These are phyloP conservation scores for Piaya cayana DNA, from an alignment of 2,113 vertebrate species.

Conservation along the genomic window DNA sequence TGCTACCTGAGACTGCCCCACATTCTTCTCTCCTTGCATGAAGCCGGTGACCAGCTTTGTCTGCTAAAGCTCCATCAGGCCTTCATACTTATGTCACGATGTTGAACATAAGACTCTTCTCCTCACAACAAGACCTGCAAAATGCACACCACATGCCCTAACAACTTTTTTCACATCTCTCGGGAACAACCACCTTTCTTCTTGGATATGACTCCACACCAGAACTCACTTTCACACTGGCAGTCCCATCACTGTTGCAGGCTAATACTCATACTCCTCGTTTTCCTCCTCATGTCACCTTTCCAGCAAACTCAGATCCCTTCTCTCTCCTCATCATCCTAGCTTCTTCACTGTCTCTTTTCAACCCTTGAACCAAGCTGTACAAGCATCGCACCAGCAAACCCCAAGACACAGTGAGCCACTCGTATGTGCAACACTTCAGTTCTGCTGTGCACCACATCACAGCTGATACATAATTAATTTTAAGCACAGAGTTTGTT, in stretches of 20 bases:
- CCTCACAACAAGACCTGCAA: background rate
- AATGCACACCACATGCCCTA: background rate
- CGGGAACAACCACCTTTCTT: background rate
- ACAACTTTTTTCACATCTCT: background rate
- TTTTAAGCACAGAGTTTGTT: background rate
- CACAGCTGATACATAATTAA: background rate
- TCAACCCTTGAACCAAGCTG: background rate
- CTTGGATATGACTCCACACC: background rate
- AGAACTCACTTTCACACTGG: rapidly evolving
- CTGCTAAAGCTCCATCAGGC: background rate
- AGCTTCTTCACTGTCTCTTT: background rate
- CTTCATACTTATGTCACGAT: background rate
- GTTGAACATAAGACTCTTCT: background rate
- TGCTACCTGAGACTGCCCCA: background rate
- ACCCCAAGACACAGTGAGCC: background rate
- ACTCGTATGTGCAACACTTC: background rate
- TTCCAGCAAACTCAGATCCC: background rate
- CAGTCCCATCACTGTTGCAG: background rate
- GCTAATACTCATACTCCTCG: background rate
- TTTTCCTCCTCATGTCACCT: background rate
- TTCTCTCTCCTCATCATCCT: rapidly evolving
- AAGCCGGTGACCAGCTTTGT: background rate
- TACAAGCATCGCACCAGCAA: background rate
- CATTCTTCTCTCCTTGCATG: background rate
- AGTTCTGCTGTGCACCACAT: background rate